phyloP scores from a whole-genome alignment of 2,888 invertebrate genomes.

The Hanleya hanleyi region DNA sequence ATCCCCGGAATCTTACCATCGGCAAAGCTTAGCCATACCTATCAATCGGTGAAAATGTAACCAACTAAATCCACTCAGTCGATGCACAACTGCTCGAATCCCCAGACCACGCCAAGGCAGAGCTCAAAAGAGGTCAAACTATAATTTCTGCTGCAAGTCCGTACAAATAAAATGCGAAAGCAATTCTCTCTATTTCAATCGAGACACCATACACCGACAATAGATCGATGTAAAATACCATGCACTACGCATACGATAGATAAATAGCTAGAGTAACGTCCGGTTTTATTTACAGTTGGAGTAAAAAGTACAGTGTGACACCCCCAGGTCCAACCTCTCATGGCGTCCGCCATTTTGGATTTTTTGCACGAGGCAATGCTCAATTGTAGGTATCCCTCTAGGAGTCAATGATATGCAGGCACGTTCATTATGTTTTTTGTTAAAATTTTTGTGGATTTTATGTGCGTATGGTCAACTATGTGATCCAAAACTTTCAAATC shows the following conservation, averaged over 20 bases:
- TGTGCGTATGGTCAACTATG: slow-evolving; percentile 63
- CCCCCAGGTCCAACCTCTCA: neutral
- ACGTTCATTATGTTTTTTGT: slow-evolving; percentile 72
- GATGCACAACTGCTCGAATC: too few species aligned
- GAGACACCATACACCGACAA: too few species aligned
- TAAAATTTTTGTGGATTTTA: slow-evolving; percentile 63
- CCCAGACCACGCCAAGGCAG: slow-evolving; percentile 11
- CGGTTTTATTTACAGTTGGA: too few species aligned
- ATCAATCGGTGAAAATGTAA: too few species aligned
- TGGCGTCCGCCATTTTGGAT: slow-evolving; percentile 65
- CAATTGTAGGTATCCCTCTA: slow-evolving; percentile 65
- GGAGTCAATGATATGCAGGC: slow-evolving; percentile 63
- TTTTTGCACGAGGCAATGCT: slow-evolving; percentile 53
- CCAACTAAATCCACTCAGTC: too few species aligned
- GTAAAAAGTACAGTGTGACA: neutral
- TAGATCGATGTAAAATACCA: too few species aligned
- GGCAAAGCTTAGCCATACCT: too few species aligned
- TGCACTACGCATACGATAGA: too few species aligned
- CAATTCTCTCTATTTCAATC: too few species aligned
- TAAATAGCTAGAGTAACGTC: too few species aligned
- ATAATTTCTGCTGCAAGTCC: neutral
- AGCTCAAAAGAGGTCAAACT: neutral
- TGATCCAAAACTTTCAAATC: slow-evolving; percentile 47
- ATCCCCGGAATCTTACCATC: too few species aligned
- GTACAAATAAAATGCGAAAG: neutral